phyloP scores from a whole-genome alignment of 2,797 vertebrate genomes.

The Esox lucius region DNA sequence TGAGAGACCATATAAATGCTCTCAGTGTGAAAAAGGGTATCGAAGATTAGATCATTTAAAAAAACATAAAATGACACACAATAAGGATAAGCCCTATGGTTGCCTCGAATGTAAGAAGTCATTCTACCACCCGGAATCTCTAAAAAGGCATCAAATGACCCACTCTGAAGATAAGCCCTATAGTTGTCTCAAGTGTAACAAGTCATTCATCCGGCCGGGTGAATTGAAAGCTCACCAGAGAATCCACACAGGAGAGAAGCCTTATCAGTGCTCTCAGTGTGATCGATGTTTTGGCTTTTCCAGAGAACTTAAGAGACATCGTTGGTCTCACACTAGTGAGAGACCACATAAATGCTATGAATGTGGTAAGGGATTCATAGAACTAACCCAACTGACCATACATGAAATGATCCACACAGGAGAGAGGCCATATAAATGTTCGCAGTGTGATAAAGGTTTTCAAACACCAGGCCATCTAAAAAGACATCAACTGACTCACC shows the following conservation, averaged over 20 bases:
- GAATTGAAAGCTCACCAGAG: neutral
- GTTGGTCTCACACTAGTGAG: no score
- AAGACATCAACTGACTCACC: conserved; percentile 9
- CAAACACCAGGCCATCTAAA: neutral
- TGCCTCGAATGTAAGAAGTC: no score
- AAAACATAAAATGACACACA: no score
- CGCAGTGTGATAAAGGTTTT: conserved; percentile 8
- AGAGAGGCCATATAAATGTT: neutral
- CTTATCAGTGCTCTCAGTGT: conserved; percentile 1
- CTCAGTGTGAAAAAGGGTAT: neutral
- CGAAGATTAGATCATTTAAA: no score
- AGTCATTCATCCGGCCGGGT: neutral
- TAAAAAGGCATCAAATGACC: conserved; percentile 8
- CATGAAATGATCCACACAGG: conserved; percentile 5
- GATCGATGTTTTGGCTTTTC: neutral
- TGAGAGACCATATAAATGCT: conserved; percentile 17
- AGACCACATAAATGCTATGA: neutral
- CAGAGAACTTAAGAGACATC: neutral
- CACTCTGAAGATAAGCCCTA: conserved; percentile 19
- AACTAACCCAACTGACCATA: neutral
- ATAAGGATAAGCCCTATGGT: no score
- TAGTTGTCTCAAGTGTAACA: neutral
- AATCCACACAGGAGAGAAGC: conserved; percentile 5
- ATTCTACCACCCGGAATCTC: neutral
- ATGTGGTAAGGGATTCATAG: conserved; percentile 5